Base-by-base conservation (phyloP, 2,113 vertebrate species). In the Mus pahari region DNA sequence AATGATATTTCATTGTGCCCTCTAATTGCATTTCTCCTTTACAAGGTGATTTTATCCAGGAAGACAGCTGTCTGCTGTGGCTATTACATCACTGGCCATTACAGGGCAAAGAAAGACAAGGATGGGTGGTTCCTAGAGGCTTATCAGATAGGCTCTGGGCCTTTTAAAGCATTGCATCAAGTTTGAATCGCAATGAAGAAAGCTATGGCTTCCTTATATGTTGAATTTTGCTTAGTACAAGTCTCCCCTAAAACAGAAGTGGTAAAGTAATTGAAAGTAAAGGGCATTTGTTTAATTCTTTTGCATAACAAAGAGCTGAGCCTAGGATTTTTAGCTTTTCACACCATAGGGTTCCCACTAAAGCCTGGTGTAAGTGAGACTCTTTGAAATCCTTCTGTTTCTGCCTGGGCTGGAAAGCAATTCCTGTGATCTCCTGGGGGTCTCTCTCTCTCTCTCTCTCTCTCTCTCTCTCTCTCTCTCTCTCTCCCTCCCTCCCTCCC, bases 21-120 rank as follows among this genome's bases (percentile, higher is more conserved):
- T 50, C 79, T 97, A 90, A 96, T 97, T 96, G 97, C 68, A 48
- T 96, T 94, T 97, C 94, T 96, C 89, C 95, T 97, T 71, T 79
- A 79, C 78, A 83, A 75, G 90, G 86, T 82, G 94, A 95, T 89
- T 75, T 97, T 86, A 53, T 86, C 74, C 91, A 86, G 89, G 97
- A 95, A 97, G 97, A 16, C 94, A 98, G 96, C 97, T 97, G 78
- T 94, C 94, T 64, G 14, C 2, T 60, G 86, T 93, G 96, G 91
- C 83, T 86, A 86, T 93, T 86, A 91, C 4, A 1, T 94, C 97
- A 92, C 95, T 64, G 71, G 89, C 94, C 94, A 45, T 89, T 86
- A 53, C 11, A 94, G 92, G 86, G 96, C 68, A 66, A 45, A 96
- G 96, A 97, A 91, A 84, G 97, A 89, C 66, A 79, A 89, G 94